Base-by-base conservation (phyloP, 2,113 vertebrate species). In the Chloroceryle aenea region DNA sequence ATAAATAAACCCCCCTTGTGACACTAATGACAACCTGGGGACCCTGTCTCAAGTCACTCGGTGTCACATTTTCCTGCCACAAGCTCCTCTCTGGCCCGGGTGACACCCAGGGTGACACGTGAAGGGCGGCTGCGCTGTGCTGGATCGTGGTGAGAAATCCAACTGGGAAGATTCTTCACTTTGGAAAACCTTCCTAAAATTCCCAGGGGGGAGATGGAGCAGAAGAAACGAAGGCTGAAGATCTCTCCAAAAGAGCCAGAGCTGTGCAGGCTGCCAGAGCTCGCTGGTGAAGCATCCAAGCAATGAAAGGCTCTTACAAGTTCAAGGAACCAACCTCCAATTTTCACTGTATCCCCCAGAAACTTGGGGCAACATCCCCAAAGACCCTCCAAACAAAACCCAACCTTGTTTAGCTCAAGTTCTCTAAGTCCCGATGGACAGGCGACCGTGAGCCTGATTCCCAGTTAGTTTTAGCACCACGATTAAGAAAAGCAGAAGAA, bases 221-320 rank as follows among this genome's bases (percentile, higher is more conserved):
- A 34, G 64, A 48, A 27, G 32, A 73, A 84, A 2, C 12, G 2
- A 88, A 29, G 0, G 2, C 10, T 14, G 11, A 71, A 42, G 25
- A 10, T 21, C 26, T 50, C 32, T 56, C 68, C 50, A 9, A 29
- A 48, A 48, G 50, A 32, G 1, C 4, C n/a, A 18, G 74, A 0
- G 5, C 38, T 4, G 8, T 2, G 15, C 43, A 34, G 56, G 63
- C 40, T 43, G 29, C 20, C 58, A 47, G 27, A 75, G 42, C 29
- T 82, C 4, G 0, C 40, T 23, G 36, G 29, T 5, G 6, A 22
- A 34, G 45, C 23, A 14, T 8, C 7, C 0, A 0, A 23, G 40
- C 1, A 14, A n/a, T 7, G 11, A 47, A 36, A 82, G 7, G 11
- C 20, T 59, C 81, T 26, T 25, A 16, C 6, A 7, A 89, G 29